Conservation (phyloP, 1,140 invertebrate genomes). For the Pseudachorutes palmiensis region DNA sequence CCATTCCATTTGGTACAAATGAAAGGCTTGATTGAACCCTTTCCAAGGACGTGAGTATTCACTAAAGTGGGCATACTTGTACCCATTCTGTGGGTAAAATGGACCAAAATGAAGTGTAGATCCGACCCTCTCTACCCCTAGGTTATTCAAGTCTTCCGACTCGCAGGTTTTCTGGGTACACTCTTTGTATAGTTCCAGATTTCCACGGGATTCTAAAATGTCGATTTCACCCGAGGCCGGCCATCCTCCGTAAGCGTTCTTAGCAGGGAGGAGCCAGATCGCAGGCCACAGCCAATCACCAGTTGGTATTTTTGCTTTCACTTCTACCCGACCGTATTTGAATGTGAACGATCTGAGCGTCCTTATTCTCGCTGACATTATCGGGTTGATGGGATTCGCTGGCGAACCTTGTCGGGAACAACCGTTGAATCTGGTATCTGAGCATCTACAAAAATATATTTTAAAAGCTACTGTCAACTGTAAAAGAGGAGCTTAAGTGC, state of each 20-base stretch:
- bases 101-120: constrained; percentile 58
- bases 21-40: constrained; percentile 47
- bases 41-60: constrained; percentile 41
- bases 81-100: constrained; percentile 47
- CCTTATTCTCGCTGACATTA: constrained; percentile 15
- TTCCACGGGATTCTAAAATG: constrained; percentile 52
- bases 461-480: neutral
- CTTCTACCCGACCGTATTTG: constrained; percentile 46
- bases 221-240: constrained; percentile 51
- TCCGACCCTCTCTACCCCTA: constrained; percentile 51
- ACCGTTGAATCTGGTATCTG: constrained; percentile 4
- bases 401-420: constrained; percentile 18
- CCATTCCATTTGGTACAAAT: constrained; percentile 42
- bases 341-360: constrained; percentile 28
- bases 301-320: constrained; percentile 46
- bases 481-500: too few relatives aligned
- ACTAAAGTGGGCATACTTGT: constrained; percentile 46
- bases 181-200: constrained; percentile 43
- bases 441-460: constrained; percentile 28
- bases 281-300: constrained; percentile 72
- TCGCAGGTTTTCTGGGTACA: too few relatives aligned
- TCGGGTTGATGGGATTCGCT: constrained; percentile 18
- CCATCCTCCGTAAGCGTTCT: constrained; percentile 51
- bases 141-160: constrained; percentile 38
- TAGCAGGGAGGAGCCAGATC: constrained; percentile 53